Evolutionary conservation across 2,797 vertebrate species (phyloP).

Genomic region (Neosilurus hyrtlii): DNA sequence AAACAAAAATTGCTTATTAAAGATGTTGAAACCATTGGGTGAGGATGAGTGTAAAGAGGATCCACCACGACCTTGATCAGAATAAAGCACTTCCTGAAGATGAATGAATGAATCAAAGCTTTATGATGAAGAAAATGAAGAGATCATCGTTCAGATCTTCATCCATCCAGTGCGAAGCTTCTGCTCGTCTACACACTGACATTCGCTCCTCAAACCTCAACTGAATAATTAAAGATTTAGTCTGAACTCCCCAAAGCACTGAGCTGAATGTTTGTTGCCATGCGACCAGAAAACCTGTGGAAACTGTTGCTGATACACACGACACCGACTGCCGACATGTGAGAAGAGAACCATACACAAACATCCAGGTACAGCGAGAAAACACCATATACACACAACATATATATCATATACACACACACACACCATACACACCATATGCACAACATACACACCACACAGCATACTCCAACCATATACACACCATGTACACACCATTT

Average conservation of each 20-base stretch:
- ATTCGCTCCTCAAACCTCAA: slow-evolving; percentile 13
- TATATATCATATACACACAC: too few species aligned
- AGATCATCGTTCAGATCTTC: slow-evolving; percentile 2
- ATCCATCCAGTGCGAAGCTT: neutral
- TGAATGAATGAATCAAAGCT: neutral
- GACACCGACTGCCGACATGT: neutral
- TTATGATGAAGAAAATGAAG: neutral
- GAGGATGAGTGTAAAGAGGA: neutral
- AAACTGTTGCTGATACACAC: neutral
- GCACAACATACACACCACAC: too few species aligned
- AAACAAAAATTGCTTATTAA: neutral
- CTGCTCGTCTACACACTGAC: slow-evolving; percentile 3
- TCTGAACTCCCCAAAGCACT: slow-evolving; percentile 4
- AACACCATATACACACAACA: too few species aligned
- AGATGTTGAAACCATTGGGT: neutral
- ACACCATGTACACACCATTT: too few species aligned
- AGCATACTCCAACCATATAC: too few species aligned
- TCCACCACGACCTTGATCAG: neutral
- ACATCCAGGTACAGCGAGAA: too few species aligned
- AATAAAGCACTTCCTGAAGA: neutral
- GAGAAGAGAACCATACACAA: neutral
- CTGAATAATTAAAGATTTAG: slow-evolving; percentile 19
- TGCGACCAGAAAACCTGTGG: neutral
- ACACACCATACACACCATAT: too few species aligned
- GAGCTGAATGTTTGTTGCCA: slow-evolving; percentile 19